These are phyloP conservation scores for Myoxocephalus aenaeus DNA, from an alignment of 2,797 vertebrate species.

Conservation along the genomic window DNA sequence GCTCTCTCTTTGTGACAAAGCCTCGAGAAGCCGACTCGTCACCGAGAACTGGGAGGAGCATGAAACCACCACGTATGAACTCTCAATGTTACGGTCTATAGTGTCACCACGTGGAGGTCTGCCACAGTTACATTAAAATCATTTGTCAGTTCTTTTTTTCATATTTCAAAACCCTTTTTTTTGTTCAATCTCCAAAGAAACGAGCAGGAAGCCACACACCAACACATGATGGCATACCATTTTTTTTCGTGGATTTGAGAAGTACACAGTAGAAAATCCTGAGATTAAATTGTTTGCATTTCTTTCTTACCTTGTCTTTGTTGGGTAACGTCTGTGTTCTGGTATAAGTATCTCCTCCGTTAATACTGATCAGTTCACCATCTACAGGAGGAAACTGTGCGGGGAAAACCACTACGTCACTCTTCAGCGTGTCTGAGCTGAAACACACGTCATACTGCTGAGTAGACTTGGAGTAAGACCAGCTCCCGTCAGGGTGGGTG, in stretches of 20 bases:
- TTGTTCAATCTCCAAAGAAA: neutral
- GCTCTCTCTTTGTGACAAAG: slow-evolving; percentile 43
- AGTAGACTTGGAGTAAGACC: slow-evolving; percentile 62
- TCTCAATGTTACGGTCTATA: slow-evolving; percentile 48
- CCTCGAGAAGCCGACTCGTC: slow-evolving; percentile 4
- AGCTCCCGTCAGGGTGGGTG: slow-evolving; percentile 52
- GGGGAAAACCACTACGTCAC: slow-evolving; percentile 66
- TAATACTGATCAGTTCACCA: slow-evolving; percentile 70
- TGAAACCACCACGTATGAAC: neutral
- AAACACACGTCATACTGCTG: slow-evolving; percentile 71
- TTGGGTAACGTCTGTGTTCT: slow-evolving; percentile 64
- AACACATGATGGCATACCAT: neutral
- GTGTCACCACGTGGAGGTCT: slow-evolving; percentile 45
- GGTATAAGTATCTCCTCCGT: slow-evolving; percentile 68
- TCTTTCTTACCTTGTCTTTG: slow-evolving; percentile 62
- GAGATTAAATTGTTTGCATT: neutral
- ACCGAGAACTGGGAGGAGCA: slow-evolving; percentile 45
- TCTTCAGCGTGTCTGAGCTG: slow-evolving; percentile 67
- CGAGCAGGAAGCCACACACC: neutral
- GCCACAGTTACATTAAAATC: neutral
- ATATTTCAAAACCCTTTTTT: too few relatives aligned
- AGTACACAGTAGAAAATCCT: neutral
- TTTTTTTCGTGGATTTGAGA: too few relatives aligned
- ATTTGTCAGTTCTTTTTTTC: neutral
- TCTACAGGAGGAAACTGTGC: slow-evolving; percentile 54